Evolutionary conservation across 2,797 vertebrate genomes (phyloP).

Genomic region (Peromyscus nudipes): DNA sequence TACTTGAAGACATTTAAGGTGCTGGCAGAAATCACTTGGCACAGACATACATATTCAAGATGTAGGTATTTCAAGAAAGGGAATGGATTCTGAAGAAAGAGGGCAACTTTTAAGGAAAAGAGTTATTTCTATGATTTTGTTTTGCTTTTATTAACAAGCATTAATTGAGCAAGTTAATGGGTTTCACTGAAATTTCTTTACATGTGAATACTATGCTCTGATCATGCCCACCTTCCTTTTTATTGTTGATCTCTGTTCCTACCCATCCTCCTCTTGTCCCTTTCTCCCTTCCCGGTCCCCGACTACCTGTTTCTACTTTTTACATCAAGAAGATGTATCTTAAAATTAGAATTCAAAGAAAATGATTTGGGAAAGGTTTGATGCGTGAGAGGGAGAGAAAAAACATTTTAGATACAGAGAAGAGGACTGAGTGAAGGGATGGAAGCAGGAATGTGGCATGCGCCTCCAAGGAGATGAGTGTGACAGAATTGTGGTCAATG

Average conservation of each 20-base stretch:
- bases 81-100: not conserved
- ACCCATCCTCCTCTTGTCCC: too few species aligned
- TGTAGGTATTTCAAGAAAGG: constrained; percentile 25
- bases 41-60: not conserved
- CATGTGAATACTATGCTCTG: not conserved
- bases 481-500: not conserved
- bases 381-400: not conserved
- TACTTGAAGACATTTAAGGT: not conserved
- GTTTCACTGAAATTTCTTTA: not conserved
- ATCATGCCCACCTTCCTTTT: not conserved
- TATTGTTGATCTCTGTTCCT: too few species aligned
- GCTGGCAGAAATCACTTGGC: not conserved
- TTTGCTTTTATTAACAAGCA: not conserved
- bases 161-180: not conserved
- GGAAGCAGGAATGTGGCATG: constrained; percentile 18
- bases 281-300: not conserved
- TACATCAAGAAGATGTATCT: not conserved
- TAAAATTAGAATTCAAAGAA: constrained; percentile 16
- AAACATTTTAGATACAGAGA: constrained; percentile 23
- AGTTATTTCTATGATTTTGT: not conserved
- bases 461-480: constrained; percentile 22
- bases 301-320: not conserved
- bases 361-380: constrained; percentile 7
- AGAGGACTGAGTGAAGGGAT: not conserved
- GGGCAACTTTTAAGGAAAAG: not conserved